phyloP scores from a whole-genome alignment of 2,113 vertebrate species.

The Delphinapterus leucas region DNA sequence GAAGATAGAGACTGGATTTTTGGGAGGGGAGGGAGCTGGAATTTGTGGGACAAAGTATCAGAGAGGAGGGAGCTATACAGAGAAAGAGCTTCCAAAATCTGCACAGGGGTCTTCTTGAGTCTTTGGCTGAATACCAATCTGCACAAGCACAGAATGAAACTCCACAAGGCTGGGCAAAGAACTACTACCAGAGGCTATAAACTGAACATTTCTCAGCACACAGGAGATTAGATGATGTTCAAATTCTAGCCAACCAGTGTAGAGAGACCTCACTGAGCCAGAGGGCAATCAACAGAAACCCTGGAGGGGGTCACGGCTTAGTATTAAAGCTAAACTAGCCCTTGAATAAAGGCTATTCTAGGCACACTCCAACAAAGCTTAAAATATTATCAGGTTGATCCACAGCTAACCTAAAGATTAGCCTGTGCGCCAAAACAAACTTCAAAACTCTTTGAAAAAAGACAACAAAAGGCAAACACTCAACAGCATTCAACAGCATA shows the following conservation, averaged over 20 bases:
- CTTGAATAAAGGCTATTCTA: background rate
- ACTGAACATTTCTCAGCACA: background rate
- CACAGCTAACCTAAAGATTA: background rate
- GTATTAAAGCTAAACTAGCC: background rate
- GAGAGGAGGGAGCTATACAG: background rate
- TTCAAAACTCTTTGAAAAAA: background rate
- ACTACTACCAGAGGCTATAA: background rate
- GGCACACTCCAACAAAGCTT: background rate
- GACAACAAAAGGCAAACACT: constrained; percentile 4
- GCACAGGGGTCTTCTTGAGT: background rate
- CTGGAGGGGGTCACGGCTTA: background rate
- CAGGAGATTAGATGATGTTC: background rate
- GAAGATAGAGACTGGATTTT: background rate
- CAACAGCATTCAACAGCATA: background rate
- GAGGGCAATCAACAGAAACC: background rate
- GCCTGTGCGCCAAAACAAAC: background rate
- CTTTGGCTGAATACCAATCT: background rate
- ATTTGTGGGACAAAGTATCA: background rate
- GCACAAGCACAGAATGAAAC: background rate
- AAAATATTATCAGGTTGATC: background rate
- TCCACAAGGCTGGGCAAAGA: background rate
- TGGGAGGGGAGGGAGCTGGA: background rate
- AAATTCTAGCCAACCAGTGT: background rate
- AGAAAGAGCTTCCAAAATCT: background rate
- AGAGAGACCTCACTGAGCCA: background rate